phyloP scores from a whole-genome alignment of 2,888 invertebrate genomes.

The Xylocampa areola region DNA sequence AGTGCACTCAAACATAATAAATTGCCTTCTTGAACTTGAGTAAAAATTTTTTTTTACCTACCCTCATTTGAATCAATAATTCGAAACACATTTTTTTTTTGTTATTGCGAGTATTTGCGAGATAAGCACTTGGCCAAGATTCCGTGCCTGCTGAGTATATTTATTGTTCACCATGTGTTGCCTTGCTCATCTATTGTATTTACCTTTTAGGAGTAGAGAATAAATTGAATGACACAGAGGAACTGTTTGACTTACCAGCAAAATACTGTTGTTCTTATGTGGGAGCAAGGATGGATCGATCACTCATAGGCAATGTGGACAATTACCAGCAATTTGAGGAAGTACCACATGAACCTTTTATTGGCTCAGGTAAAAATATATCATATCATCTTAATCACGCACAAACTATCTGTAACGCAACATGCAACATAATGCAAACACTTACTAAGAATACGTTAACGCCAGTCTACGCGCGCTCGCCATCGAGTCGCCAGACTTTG shows the following conservation, averaged over 20 bases:
- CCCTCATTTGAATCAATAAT: not conserved
- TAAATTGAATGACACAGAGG: slow-evolving; percentile 93
- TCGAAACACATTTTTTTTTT: slow-evolving; percentile 1
- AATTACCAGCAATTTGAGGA: slow-evolving; percentile 83
- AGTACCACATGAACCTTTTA: slow-evolving; percentile 85
- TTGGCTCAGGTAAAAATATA: slow-evolving; percentile 78
- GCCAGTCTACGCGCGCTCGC: too few species aligned
- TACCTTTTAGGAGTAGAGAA: slow-evolving; percentile 90
- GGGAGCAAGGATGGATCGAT: slow-evolving; percentile 90
- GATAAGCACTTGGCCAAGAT: slow-evolving; percentile 1
- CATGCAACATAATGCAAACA: too few species aligned
- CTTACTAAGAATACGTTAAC: too few species aligned
- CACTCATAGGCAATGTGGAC: slow-evolving; percentile 88
- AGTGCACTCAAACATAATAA: slow-evolving; percentile 4
- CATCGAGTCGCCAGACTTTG: too few species aligned
- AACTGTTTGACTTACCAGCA: slow-evolving; percentile 95
- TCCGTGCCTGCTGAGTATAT: too few species aligned
- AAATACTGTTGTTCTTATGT: slow-evolving; percentile 91
- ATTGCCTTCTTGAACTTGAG: slow-evolving; percentile 1
- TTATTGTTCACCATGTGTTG: not conserved
- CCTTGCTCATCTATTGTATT: slow-evolving; percentile 5
- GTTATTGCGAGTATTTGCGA: not conserved
- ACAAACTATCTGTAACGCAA: too few species aligned
- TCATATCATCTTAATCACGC: not conserved
- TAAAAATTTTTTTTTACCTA: slow-evolving; percentile 2